Conservation (phyloP, 1,140 invertebrate species). For the Potamilus streckersoni region DNA sequence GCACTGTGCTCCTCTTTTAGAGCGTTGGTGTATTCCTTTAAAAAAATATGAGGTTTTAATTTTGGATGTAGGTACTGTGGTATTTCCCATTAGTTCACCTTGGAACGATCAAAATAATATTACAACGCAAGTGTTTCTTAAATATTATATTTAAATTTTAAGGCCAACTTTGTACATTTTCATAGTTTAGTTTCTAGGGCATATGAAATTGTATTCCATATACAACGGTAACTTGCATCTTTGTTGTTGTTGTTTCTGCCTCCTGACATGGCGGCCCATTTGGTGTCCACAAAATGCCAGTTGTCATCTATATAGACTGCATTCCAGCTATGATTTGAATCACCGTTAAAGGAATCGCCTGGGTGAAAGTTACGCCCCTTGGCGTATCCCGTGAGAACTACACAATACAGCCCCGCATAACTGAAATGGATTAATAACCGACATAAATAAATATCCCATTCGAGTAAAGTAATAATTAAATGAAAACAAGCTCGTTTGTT, state of each 20-base stretch:
- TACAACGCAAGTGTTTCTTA: too few relatives aligned
- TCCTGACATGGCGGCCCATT: slow-evolving; percentile 66
- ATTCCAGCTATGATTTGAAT: slow-evolving; percentile 68
- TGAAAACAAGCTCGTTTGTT: not conserved
- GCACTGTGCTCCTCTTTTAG: too few relatives aligned
- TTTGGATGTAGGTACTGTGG: too few relatives aligned
- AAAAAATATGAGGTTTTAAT: too few relatives aligned
- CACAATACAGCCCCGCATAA: slow-evolving; percentile 97
- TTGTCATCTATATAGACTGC: slow-evolving; percentile 63
- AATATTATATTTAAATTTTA: too few relatives aligned
- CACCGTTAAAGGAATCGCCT: slow-evolving; percentile 71
- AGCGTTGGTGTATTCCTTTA: too few relatives aligned
- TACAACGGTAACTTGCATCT: not conserved
- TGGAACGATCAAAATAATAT: too few relatives aligned
- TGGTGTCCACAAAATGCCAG: slow-evolving; percentile 67
- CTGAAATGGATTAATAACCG: slow-evolving; percentile 70
- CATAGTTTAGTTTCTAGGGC: too few relatives aligned
- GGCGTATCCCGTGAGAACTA: slow-evolving; percentile 98
- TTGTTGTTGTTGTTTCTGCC: slow-evolving; percentile 47
- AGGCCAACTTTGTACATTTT: too few relatives aligned
- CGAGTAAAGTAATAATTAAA: too few relatives aligned
- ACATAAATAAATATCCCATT: too few relatives aligned
- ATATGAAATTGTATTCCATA: not conserved
- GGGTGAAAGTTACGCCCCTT: slow-evolving; percentile 98
- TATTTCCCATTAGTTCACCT: too few relatives aligned